phyloP scores from a whole-genome alignment of 2,888 invertebrate genomes.

The Sarcophaga subvicina region DNA sequence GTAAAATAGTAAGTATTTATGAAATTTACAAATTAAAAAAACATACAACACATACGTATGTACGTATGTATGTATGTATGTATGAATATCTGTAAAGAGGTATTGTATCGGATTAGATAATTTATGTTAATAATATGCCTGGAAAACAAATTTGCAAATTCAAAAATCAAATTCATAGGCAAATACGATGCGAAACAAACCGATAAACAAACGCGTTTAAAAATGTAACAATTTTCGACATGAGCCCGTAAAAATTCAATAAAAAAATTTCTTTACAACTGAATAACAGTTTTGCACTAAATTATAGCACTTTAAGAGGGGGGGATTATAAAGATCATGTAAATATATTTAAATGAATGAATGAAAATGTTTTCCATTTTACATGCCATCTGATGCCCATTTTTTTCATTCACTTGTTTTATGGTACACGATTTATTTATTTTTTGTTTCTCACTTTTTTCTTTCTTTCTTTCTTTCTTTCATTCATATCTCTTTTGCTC shows the following conservation, averaged over 20 bases:
- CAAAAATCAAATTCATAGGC: too few species aligned
- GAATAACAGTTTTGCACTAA: conserved; percentile 15
- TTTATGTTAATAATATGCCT: conserved; percentile 40
- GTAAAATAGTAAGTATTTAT: conserved; percentile 14
- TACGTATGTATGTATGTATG: background rate
- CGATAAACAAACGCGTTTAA: background rate
- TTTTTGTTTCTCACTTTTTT: too few species aligned
- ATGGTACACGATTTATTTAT: conserved; percentile 13
- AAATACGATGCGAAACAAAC: background rate
- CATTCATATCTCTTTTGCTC: too few species aligned
- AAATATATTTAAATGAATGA: too few species aligned
- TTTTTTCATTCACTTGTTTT: background rate
- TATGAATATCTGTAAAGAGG: too few species aligned
- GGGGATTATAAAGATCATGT: background rate
- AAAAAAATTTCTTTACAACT: background rate
- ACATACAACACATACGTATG: conserved; percentile 71
- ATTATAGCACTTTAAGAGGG: conserved; percentile 15
- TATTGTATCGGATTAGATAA: conserved; percentile 26
- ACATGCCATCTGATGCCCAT: conserved; percentile 34
- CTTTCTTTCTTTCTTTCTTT: too few species aligned
- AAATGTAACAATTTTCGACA: background rate
- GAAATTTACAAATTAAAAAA: conserved; percentile 1
- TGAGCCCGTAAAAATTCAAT: conserved; percentile 12
- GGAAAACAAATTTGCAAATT: background rate
- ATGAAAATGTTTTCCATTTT: background rate